Evolutionary conservation across 2,888 invertebrate species (phyloP).

Genomic region (Nasonia oneida): DNA sequence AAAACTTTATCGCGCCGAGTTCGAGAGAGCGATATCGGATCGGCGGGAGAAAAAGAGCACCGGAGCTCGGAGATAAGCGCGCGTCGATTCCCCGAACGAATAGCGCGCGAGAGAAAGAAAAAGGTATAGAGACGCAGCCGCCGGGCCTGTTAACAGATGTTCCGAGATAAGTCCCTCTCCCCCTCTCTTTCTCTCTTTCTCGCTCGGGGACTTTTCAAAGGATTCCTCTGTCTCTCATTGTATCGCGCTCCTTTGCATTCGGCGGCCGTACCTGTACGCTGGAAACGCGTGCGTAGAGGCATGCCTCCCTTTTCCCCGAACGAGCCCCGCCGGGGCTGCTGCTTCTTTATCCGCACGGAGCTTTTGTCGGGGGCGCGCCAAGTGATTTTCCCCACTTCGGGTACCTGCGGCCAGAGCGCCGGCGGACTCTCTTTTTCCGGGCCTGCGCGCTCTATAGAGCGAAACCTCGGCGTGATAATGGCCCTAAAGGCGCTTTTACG

Average conservation of each 20-base stretch:
- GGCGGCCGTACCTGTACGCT: background rate
- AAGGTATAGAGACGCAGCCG: conserved; percentile 5
- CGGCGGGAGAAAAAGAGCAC: conserved; percentile 47
- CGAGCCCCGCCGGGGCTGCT: background rate
- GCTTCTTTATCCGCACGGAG: background rate
- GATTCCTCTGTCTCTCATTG: conserved; percentile 66
- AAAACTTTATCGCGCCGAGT: background rate
- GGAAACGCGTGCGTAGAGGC: conserved; percentile 1
- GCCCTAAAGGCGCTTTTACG: conserved; percentile 30
- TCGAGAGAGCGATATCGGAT: background rate
- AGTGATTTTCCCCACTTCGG: background rate
- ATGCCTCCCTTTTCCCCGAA: background rate
- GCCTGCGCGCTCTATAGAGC: background rate
- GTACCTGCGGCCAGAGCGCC: background rate
- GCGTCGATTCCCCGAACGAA: conserved; percentile 4
- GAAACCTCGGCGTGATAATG: conserved; percentile 26
- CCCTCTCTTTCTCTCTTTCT: conserved; percentile 62
- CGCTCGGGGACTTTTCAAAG: conserved; percentile 68
- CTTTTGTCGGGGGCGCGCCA: conserved; percentile 5
- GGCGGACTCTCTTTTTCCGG: conserved; percentile 1
- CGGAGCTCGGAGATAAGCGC: conserved; percentile 31
- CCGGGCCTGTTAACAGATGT: conserved; percentile 77
- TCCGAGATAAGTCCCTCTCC: conserved; percentile 73
- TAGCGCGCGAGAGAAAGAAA: conserved; percentile 1
- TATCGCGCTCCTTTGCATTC: conserved; percentile 10